A percentile compares a stretch with the other conserved stretches of the same genome.
Evolutionary conservation across 2,797 vertebrate genomes (phyloP).

Genomic region (Anableps anableps): DNA sequence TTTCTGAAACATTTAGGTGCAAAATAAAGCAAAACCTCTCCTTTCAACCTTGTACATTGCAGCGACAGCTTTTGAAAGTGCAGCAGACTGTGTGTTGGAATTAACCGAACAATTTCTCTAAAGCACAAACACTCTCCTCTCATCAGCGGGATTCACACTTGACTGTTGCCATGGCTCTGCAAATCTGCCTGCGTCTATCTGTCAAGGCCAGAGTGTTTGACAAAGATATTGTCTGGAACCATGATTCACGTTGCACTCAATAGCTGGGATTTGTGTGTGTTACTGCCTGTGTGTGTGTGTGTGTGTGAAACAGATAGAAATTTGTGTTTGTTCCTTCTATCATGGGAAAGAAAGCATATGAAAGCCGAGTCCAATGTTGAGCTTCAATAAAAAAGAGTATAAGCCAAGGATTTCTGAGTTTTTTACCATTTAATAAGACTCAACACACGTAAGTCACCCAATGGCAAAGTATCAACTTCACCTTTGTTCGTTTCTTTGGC

Average conservation of each 20-base stretch:
- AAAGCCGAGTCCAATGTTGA: slow-evolving; percentile 68
- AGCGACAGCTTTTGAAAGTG: slow-evolving; percentile 37
- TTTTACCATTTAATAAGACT: slow-evolving; percentile 25
- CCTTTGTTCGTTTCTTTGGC: slow-evolving; percentile 4
- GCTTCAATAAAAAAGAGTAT: slow-evolving; percentile 73
- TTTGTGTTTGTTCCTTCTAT: slow-evolving; percentile 58
- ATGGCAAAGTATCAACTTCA: background rate
- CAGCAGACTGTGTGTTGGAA: slow-evolving; percentile 39
- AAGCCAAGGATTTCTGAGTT: slow-evolving; percentile 42
- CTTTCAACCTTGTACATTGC: background rate
- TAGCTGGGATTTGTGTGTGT: slow-evolving; percentile 33
- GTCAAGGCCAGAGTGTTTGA: slow-evolving; percentile 80
- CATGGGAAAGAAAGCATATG: slow-evolving; percentile 65
- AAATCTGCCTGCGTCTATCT: slow-evolving; percentile 70
- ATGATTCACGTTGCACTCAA: slow-evolving; percentile 75
- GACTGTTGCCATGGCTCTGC: slow-evolving; percentile 81
- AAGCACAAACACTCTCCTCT: slow-evolving; percentile 64
- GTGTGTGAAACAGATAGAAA: slow-evolving; percentile 32
- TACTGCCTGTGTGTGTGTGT: slow-evolving; percentile 16
- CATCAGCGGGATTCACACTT: slow-evolving; percentile 70
- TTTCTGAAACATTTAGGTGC: background rate
- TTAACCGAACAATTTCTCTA: slow-evolving; percentile 64
- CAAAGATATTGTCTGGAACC: slow-evolving; percentile 77
- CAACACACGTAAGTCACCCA: background rate
- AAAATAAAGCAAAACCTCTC: background rate